These are phyloP conservation scores for Popillia japonica DNA, from an alignment of 1,140 invertebrate species.

Conservation along the genomic window DNA sequence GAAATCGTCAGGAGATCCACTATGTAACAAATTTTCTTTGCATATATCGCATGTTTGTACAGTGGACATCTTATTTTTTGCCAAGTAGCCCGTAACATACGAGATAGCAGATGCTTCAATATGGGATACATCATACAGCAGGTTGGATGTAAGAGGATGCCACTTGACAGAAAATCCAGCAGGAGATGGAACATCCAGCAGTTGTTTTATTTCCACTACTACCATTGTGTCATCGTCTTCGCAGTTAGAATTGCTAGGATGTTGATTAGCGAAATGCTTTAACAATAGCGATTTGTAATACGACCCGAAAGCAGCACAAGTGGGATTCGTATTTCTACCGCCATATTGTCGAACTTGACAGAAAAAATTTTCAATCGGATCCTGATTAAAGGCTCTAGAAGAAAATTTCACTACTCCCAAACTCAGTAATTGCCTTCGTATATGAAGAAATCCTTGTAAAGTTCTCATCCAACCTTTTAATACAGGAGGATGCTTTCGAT, in stretches of 20 bases:
- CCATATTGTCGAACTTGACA: constrained; percentile 12
- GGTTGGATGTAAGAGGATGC: not conserved
- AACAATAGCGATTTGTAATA: constrained; percentile 10
- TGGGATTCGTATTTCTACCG: constrained; percentile 28
- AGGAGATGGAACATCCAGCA: not conserved
- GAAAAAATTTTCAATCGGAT: not conserved
- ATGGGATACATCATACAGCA: not conserved
- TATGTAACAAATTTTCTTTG: not conserved
- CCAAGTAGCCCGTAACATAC: not conserved
- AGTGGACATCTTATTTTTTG: not conserved
- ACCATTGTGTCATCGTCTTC: constrained; percentile 10
- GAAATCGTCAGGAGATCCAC: not conserved
- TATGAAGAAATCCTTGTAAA: not conserved
- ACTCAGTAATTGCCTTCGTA: not conserved
- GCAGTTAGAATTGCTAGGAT: not conserved
- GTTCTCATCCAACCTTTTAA: not conserved
- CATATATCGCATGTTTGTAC: not conserved
- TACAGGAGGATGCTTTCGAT: not conserved
- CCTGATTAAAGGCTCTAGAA: not conserved
- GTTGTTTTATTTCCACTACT: not conserved
- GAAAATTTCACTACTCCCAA: not conserved
- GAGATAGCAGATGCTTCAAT: not conserved
- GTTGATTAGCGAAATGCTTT: not conserved
- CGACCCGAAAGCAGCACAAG: not conserved
- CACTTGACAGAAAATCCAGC: not conserved